These are phyloP conservation scores for Apamea epomidion DNA, from an alignment of 2,888 invertebrate genomes.

Conservation along the genomic window DNA sequence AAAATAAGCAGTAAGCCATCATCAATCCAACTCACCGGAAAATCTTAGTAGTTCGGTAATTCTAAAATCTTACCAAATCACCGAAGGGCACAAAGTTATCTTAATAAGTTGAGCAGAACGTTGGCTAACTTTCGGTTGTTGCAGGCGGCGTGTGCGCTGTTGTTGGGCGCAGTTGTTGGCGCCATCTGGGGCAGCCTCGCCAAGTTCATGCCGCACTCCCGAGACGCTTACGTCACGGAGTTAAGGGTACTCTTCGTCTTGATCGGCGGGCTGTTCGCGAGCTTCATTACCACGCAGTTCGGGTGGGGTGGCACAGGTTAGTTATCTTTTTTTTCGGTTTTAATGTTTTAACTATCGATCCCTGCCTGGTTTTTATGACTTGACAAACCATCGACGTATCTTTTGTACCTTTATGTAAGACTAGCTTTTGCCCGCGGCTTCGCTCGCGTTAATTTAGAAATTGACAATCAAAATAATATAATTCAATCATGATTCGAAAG, in stretches of 20 bases:
- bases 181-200: conserved; percentile 82
- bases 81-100: conserved; percentile 35
- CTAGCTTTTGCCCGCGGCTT: no score
- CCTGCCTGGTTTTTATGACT: no score
- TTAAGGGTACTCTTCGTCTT: conserved; percentile 82
- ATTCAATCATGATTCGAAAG: no score
- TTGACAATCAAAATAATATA: no score
- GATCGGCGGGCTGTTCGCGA: conserved; percentile 81
- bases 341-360: not conserved
- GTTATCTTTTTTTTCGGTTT: conserved; percentile 29
- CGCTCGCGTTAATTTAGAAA: no score
- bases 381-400: not conserved
- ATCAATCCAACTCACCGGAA: not conserved
- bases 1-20: not conserved
- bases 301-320: conserved; percentile 86
- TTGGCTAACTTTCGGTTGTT: conserved; percentile 46
- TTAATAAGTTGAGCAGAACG: conserved; percentile 34
- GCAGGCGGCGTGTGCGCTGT: conserved; percentile 82
- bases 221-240: conserved; percentile 80
- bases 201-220: conserved; percentile 77
- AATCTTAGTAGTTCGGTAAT: conserved; percentile 1
- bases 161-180: conserved; percentile 80
- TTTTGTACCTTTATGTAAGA: not conserved
- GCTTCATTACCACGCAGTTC: conserved; percentile 77
- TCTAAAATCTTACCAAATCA: conserved; percentile 23